A percentile compares a stretch with the other conserved stretches of the same genome.
These are phyloP conservation scores for Dinocampus coccinellae DNA, from an alignment of 2,888 invertebrate genomes.

Conservation along the genomic window DNA sequence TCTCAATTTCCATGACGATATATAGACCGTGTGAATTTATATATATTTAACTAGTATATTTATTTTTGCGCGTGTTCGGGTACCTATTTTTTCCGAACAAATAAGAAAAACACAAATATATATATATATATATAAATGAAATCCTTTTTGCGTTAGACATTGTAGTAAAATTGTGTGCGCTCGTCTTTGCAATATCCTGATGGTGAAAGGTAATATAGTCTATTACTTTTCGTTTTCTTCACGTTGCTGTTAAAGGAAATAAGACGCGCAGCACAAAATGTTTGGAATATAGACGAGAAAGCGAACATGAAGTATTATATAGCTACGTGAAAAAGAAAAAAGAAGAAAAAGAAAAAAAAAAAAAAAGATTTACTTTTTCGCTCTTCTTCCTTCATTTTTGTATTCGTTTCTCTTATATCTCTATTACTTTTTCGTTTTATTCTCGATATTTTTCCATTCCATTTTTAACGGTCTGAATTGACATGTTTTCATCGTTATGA, in stretches of 20 bases:
- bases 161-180: conserved; percentile 7
- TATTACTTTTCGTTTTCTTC: neutral
- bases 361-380: no score
- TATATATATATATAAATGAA: neutral
- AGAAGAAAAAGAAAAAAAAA: no score
- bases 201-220: conserved; percentile 3
- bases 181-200: conserved; percentile 12
- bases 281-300: neutral
- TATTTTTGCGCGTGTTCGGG: neutral
- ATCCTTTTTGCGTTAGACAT: conserved; percentile 10
- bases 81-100: neutral
- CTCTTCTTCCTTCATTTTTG: neutral
- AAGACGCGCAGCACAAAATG: neutral
- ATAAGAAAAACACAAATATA: neutral
- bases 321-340: neutral
- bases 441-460: neutral
- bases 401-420: neutral
- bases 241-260: neutral
- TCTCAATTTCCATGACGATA: neutral
- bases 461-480: neutral
- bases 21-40: neutral
- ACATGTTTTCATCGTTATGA: neutral
- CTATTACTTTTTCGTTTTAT: neutral
- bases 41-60: neutral
- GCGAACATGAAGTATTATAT: neutral